These are phyloP conservation scores for Coluber constrictor DNA, from an alignment of 2,797 vertebrate genomes.

Conservation along the genomic window DNA sequence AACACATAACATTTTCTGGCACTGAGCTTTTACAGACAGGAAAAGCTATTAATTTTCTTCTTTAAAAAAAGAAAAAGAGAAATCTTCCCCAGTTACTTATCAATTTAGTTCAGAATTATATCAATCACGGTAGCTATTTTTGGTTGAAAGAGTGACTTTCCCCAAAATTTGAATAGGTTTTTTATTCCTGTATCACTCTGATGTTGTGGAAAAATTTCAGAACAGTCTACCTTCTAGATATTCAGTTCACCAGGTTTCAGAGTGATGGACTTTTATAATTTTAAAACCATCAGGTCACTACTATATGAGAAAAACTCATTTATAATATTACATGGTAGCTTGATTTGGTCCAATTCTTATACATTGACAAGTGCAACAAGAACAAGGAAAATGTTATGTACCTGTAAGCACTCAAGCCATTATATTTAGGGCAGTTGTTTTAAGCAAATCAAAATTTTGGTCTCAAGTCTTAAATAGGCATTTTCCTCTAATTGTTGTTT, in stretches of 20 bases:
- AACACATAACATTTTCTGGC: conserved; percentile 12
- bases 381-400: conserved; percentile 16
- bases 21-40: conserved; percentile 6
- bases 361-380: conserved; percentile 23
- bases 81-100: conserved; percentile 38
- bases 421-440: background rate
- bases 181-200: conserved; percentile 46
- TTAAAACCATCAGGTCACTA: conserved; percentile 54
- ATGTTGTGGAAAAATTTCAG: conserved; percentile 43
- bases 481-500: conserved; percentile 14
- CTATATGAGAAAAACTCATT: conserved; percentile 39
- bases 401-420: conserved; percentile 26
- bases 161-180: conserved; percentile 49
- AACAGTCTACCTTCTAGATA: conserved; percentile 51
- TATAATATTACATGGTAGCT: conserved; percentile 55
- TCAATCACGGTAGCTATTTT: conserved; percentile 29
- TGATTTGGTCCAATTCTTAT: conserved; percentile 52
- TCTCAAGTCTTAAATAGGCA: conserved; percentile 6
- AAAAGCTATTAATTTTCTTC: conserved; percentile 18
- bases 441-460: conserved; percentile 20
- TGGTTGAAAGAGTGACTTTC: conserved; percentile 52
- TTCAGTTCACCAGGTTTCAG: conserved; percentile 56
- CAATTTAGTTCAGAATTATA: conserved; percentile 40
- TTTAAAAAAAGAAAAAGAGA: conserved; percentile 11
- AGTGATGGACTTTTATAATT: conserved; percentile 52